Base-by-base conservation (phyloP, 1,140 invertebrate species). In the Druon quercuslanigerum region DNA sequence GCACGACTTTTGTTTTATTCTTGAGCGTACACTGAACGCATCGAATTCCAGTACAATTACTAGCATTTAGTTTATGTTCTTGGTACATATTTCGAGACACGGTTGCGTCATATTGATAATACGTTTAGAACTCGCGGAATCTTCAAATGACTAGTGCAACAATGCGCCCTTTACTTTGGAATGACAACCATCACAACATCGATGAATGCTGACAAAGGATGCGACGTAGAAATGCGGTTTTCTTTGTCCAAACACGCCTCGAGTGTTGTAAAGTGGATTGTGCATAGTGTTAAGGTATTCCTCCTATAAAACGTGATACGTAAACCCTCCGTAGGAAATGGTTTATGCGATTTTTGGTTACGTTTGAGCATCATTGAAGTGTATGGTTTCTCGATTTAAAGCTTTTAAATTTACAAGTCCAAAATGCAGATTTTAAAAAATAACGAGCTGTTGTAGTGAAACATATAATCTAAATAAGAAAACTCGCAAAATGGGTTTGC, bases 261-360 rank as follows among this genome's bases (percentile, higher is more conserved):
- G 60, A 16, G 14, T 40, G 13, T 16, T 40, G 16, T 40, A 66
- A 66, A 66, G 60, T 66, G 60, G 13, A 40, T 33, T 66, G 60
- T 66, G 60, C 46, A 40, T 66, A 66, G 60, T 14, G 14, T 66
- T 66, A 66, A 66, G 33, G 16, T 40, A 66, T 66, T 66, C 25
- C 60, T 46, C 25, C 17, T 40, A 46, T n/a, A 40, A 40, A 25
- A 40, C 40, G 60, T 33, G 60, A 33, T 66, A 66, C 33, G 60
- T 66, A 66, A 40, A 33, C 16, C 13, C 20, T 40, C 25, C 2
- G 19, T 0, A 66, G 57, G 33, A 25, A 8, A 4, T 60, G 57
- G 33, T 66, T 66, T n/a, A 66, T 66, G 60, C 60, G 40, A 66
- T 16, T 66, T 66, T 66, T 66, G 60, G 60, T 66, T 40, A 40